Percentiles rank a stretch among this genome's conserved stretches.
phyloP scores from a whole-genome alignment of 1,140 invertebrate genomes.

The Dolichoris vasculosae region DNA sequence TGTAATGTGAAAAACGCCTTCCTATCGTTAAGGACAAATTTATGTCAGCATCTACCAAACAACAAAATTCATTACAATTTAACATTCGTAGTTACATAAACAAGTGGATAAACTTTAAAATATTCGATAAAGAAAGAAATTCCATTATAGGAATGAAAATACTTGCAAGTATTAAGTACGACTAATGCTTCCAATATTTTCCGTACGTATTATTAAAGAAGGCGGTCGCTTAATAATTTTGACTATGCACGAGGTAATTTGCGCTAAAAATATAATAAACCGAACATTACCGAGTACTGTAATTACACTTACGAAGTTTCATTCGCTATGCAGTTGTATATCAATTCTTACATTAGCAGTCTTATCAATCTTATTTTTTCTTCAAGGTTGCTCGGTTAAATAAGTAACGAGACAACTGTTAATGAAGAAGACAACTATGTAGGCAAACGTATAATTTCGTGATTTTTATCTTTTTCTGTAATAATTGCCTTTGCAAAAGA shows the following conservation, averaged over 20 bases:
- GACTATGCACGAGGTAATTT: not conserved
- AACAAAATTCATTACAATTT: not conserved
- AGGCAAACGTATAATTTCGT: not conserved
- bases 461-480: not conserved
- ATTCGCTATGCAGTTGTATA: not conserved
- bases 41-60: not conserved
- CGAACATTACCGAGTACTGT: not conserved
- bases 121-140: not conserved
- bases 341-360: not conserved
- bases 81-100: not conserved
- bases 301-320: not conserved
- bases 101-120: too few relatives aligned
- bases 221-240: not conserved
- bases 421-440: not conserved
- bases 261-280: not conserved
- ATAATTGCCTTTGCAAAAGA: not conserved
- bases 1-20: not conserved
- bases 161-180: not conserved
- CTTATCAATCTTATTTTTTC: not conserved
- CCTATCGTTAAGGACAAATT: not conserved
- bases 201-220: not conserved
- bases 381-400: not conserved
- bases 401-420: not conserved
- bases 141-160: not conserved
- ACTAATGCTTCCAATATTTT: too few relatives aligned